phyloP scores from a whole-genome alignment of 2,797 vertebrate genomes.

The Xiphorhynchus erythropygius region DNA sequence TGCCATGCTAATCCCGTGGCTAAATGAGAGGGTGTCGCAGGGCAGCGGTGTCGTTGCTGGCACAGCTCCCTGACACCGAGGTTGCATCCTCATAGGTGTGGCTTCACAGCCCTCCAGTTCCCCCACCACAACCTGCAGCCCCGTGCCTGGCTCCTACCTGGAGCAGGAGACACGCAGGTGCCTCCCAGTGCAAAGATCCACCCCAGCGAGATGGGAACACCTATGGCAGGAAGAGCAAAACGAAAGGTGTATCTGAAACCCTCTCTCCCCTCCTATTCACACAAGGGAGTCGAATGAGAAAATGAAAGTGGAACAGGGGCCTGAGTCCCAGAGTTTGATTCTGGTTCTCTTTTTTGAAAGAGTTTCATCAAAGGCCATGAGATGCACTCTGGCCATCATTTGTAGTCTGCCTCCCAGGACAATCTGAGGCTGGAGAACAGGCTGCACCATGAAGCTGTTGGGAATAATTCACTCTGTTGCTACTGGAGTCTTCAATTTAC shows the following conservation, averaged over 20 bases:
- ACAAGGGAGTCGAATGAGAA: not conserved
- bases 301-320: not conserved
- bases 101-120: rapidly evolving
- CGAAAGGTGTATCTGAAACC: not conserved
- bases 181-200: not conserved
- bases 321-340: not conserved
- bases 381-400: not conserved
- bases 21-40: not conserved
- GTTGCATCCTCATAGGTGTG: not conserved
- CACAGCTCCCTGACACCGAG: not conserved
- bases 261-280: not conserved
- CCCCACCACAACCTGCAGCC: not conserved
- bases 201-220: rapidly evolving
- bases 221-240: not conserved
- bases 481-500: not conserved
- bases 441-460: not conserved
- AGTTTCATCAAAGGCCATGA: not conserved
- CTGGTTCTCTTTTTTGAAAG: not conserved
- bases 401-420: not conserved
- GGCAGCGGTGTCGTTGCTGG: not conserved
- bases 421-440: not conserved
- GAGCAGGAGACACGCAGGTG: rapidly evolving
- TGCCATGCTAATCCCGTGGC: not conserved
- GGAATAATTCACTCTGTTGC: not conserved
- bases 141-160: rapidly evolving